Percentiles rank a stretch among this genome's conserved stretches.
These are phyloP conservation scores for Remorina albescens DNA, from an alignment of 2,797 vertebrate species.

Conservation along the genomic window DNA sequence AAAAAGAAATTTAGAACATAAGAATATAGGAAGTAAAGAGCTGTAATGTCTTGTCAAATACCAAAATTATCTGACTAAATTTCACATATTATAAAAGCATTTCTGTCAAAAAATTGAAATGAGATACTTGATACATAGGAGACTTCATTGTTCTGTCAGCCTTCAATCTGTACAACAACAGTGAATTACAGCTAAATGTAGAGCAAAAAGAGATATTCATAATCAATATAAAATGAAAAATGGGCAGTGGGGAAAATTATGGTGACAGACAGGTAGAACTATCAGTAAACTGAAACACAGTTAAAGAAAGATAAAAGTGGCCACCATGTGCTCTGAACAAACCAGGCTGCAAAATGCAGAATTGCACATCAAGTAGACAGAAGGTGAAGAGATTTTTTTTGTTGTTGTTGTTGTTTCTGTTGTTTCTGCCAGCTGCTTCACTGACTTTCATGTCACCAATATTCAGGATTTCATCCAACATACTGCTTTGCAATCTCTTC, in stretches of 20 bases:
- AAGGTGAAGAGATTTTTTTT: conserved; percentile 31
- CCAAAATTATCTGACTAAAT: not conserved
- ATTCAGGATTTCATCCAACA: conserved; percentile 23
- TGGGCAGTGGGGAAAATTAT: not conserved
- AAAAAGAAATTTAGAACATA: conserved; percentile 26
- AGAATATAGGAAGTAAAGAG: conserved; percentile 8
- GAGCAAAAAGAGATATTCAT: not conserved
- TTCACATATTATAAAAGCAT: not conserved
- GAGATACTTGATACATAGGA: not conserved
- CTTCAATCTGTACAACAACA: too few relatives aligned
- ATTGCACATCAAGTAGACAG: conserved; percentile 52
- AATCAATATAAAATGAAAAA: conserved; percentile 26
- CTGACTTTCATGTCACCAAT: conserved; percentile 30
- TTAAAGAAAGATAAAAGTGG: conserved; percentile 37
- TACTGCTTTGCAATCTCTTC: too few relatives aligned
- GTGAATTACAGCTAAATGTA: not conserved
- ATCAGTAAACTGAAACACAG: conserved; percentile 20
- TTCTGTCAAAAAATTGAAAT: not conserved
- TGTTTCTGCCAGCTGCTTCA: conserved; percentile 32
- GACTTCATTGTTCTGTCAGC: too few relatives aligned
- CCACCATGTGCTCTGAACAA: conserved; percentile 9
- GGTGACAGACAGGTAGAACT: conserved; percentile 26
- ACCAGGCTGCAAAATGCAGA: conserved; percentile 20
- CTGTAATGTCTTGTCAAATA: conserved; percentile 26
- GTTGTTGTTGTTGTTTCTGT: too few relatives aligned